phyloP scores from a whole-genome alignment of 2,113 vertebrate genomes.

The Hemibagrus wyckioides region DNA sequence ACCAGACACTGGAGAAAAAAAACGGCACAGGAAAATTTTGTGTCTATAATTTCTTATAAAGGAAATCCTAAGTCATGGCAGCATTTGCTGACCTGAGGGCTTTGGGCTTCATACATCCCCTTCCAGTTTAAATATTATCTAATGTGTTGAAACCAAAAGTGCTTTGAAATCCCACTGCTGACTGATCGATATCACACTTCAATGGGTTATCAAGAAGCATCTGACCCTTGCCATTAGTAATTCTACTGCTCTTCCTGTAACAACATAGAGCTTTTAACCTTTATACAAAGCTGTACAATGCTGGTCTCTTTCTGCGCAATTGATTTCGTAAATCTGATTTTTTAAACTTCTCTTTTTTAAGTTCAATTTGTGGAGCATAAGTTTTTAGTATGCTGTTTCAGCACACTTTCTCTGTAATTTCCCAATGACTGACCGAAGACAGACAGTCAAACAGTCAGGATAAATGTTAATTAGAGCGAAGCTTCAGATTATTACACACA shows the following conservation, averaged over 20 bases:
- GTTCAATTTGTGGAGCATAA: not conserved
- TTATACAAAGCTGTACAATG: not conserved
- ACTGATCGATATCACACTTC: conserved; percentile 3
- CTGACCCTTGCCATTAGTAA: conserved; percentile 39
- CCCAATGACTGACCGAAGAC: not conserved
- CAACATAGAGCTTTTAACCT: conserved; percentile 20
- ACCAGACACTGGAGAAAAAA: not conserved
- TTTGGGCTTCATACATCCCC: not conserved
- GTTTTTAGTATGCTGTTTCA: not conserved
- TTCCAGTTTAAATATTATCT: conserved; percentile 37
- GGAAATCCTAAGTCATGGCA: not conserved
- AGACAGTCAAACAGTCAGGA: not conserved
- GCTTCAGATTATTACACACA: not conserved
- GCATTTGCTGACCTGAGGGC: not conserved
- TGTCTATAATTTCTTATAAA: not conserved
- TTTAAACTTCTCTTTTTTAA: not conserved
- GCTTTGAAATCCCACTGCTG: conserved; percentile 2
- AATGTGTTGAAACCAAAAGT: conserved; percentile 32
- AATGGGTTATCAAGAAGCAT: not conserved
- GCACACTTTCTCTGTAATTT: not conserved
- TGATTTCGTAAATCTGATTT: not conserved
- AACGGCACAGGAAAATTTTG: not conserved
- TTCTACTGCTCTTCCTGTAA: conserved; percentile 22
- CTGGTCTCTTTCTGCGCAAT: not conserved
- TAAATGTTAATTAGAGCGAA: not conserved